phyloP scores from a whole-genome alignment of 2,797 vertebrate species.

The Sciurus carolinensis region DNA sequence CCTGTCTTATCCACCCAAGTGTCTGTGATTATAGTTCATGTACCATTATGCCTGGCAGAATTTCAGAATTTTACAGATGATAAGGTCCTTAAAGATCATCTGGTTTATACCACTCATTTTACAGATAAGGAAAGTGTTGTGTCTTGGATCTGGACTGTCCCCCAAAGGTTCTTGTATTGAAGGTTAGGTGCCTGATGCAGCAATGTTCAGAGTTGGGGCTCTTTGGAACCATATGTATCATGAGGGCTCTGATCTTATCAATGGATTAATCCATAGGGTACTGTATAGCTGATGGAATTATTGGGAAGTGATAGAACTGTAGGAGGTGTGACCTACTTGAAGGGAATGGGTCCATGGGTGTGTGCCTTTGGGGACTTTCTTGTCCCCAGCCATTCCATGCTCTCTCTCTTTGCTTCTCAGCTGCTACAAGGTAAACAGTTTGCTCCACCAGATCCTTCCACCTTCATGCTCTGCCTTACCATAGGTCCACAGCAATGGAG shows the following conservation, averaged over 20 bases:
- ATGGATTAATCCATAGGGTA: not conserved
- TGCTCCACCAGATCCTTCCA: too few species aligned
- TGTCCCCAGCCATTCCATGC: not conserved
- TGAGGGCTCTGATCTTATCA: not conserved
- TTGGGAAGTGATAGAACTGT: not conserved
- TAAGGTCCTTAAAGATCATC: slow-evolving; percentile 2
- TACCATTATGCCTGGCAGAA: too few species aligned
- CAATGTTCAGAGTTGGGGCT: not conserved
- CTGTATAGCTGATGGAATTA: not conserved
- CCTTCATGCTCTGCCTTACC: too few species aligned
- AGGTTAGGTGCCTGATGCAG: not conserved
- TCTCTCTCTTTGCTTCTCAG: not conserved
- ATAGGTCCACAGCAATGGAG: too few species aligned
- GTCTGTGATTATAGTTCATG: too few species aligned
- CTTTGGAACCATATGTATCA: not conserved
- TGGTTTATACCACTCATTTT: not conserved
- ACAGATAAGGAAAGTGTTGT: not conserved
- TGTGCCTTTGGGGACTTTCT: not conserved
- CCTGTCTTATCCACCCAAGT: too few species aligned
- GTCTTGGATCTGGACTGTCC: not conserved
- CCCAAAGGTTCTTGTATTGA: not conserved
- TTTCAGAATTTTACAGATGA: slow-evolving; percentile 36
- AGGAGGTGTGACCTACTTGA: not conserved
- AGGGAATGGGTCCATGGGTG: not conserved
- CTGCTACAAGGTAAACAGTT: too few species aligned